phyloP scores from a whole-genome alignment of 2,113 vertebrate species.

The Pyxicephalus adspersus region DNA sequence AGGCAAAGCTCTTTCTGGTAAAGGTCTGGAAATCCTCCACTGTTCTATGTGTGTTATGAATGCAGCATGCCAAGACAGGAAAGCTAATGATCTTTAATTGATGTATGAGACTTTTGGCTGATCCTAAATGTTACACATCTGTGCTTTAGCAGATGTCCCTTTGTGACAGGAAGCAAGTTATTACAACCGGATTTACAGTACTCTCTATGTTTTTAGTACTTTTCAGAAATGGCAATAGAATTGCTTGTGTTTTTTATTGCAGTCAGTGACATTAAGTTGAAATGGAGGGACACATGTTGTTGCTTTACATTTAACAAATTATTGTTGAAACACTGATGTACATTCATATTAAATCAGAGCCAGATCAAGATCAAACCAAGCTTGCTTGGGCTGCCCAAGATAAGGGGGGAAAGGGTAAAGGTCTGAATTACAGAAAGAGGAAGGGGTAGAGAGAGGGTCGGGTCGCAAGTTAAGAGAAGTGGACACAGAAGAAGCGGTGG shows the following conservation, averaged over 20 bases:
- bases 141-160: constrained; percentile 26
- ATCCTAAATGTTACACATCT: constrained; percentile 14
- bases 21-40: constrained; percentile 10
- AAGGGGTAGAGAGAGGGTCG: too few species aligned
- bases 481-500: too few species aligned
- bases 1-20: not conserved
- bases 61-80: constrained; percentile 13
- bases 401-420: too few species aligned
- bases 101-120: constrained; percentile 20
- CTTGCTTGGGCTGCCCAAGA: too few species aligned
- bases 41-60: not conserved
- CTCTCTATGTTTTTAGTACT: not conserved
- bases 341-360: not conserved
- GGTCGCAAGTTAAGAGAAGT: too few species aligned
- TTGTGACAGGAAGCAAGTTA: not conserved
- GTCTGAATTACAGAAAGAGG: too few species aligned
- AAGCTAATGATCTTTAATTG: constrained; percentile 32
- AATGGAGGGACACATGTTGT: too few species aligned
- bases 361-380: too few species aligned
- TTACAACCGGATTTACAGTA: not conserved
- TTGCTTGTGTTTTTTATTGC: too few species aligned
- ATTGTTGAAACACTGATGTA: too few species aligned
- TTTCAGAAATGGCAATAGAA: not conserved
- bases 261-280: too few species aligned
- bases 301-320: too few species aligned